phyloP scores from a whole-genome alignment of 2,113 vertebrate genomes.

The Charina bottae region DNA sequence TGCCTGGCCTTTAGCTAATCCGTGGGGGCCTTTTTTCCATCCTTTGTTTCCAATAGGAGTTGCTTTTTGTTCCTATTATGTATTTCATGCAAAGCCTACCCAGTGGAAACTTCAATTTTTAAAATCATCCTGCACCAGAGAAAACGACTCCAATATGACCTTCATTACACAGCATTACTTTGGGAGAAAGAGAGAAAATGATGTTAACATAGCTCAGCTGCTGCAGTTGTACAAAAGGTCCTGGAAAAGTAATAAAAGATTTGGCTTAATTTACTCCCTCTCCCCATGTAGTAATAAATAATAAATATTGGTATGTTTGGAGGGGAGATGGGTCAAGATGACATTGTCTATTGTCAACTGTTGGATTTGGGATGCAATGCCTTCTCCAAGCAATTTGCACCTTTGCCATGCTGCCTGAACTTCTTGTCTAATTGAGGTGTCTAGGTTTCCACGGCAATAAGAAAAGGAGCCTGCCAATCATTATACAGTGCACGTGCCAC shows the following conservation, averaged over 20 bases:
- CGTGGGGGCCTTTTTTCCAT: conserved; percentile 10
- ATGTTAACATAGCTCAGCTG: conserved; percentile 40
- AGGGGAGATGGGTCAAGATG: not conserved
- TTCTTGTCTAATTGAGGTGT: not conserved
- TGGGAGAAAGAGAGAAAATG: conserved; percentile 24
- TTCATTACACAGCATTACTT: not conserved
- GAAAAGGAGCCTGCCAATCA: conserved; percentile 62
- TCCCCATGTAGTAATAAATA: conserved; percentile 11
- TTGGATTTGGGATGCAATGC: not conserved
- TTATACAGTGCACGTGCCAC: conserved; percentile 62
- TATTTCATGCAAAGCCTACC: not conserved
- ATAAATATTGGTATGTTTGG: not conserved
- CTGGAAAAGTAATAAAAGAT: conserved; percentile 25
- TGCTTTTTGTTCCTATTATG: not conserved
- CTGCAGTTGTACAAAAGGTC: conserved; percentile 52
- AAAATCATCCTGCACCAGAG: not conserved
- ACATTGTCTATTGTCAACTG: conserved; percentile 46
- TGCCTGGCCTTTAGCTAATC: conserved; percentile 45
- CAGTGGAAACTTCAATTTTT: not conserved
- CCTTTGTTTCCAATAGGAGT: conserved; percentile 62
- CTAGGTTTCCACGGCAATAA: conserved; percentile 7
- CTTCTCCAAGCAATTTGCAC: not conserved
- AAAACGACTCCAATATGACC: not conserved
- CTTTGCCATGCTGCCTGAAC: conserved; percentile 27
- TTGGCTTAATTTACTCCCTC: conserved; percentile 52